Conservation (phyloP, 2,888 invertebrate species). For the Pristionchus mayeri region DNA sequence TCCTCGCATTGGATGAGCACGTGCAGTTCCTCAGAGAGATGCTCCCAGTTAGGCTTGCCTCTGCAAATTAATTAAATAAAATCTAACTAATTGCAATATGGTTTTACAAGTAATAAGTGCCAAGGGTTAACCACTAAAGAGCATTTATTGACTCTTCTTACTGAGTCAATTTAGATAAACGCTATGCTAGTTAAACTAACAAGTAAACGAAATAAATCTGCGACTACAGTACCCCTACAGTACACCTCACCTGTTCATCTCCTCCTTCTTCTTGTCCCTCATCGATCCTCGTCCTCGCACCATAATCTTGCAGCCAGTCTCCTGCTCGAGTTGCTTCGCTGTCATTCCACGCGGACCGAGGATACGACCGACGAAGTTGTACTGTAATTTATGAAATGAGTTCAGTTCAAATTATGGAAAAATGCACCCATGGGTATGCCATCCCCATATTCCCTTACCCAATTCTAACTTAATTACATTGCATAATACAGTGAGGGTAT, state of each 20-base stretch:
- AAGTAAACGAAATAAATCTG: not conserved
- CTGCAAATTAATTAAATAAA: constrained; percentile 78
- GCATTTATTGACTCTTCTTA: too few species aligned
- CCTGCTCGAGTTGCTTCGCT: constrained; percentile 98
- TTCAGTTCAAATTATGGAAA: too few species aligned
- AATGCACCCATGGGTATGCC: too few species aligned
- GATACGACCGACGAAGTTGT: constrained; percentile 99
- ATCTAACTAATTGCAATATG: too few species aligned
- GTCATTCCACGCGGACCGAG: constrained; percentile 99
- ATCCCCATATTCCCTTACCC: too few species aligned
- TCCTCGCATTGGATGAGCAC: constrained; percentile 99
- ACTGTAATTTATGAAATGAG: too few species aligned
- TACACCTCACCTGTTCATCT: constrained; percentile 44
- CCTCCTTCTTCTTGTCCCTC: constrained; percentile 73
- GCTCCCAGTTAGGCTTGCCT: constrained; percentile 99
- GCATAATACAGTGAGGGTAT: too few species aligned
- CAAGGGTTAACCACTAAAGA: too few species aligned
- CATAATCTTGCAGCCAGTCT: constrained; percentile 99
- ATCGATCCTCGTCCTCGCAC: constrained; percentile 82
- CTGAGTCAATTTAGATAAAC: not conserved
- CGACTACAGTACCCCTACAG: too few species aligned
- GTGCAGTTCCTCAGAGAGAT: constrained; percentile 97
- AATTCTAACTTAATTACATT: too few species aligned
- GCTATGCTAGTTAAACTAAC: not conserved
- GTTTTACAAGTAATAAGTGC: too few species aligned